Evolutionary conservation across 2,888 invertebrate genomes (phyloP).

Genomic region (Ectemnius cavifrons): DNA sequence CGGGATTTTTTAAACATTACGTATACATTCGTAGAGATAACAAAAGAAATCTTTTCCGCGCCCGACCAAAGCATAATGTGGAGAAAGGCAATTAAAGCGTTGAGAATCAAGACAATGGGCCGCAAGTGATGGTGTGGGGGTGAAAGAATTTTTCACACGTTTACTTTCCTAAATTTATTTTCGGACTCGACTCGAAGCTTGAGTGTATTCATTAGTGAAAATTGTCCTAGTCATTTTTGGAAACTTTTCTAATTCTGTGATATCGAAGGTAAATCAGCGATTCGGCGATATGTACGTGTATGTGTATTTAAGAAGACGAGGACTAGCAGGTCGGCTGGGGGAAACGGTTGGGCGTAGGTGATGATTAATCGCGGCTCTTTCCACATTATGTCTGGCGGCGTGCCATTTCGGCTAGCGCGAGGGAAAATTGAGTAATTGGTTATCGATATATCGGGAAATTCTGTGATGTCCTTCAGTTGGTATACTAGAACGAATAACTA

Average conservation of each 20-base stretch:
- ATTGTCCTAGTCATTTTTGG: constrained; percentile 77
- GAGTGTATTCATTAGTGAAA: constrained; percentile 67
- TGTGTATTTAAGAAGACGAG: too few species aligned
- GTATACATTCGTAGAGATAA: constrained; percentile 58
- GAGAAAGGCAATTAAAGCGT: constrained; percentile 36
- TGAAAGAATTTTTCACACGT: constrained; percentile 18
- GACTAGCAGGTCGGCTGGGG: neutral
- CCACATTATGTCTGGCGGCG: constrained; percentile 10
- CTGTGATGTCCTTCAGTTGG: constrained; percentile 78
- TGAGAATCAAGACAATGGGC: neutral
- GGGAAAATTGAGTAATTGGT: constrained; percentile 63
- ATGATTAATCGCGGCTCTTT: neutral
- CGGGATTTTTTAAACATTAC: constrained; percentile 57
- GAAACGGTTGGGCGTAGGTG: neutral
- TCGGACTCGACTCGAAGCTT: constrained; percentile 32
- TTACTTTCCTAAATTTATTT: constrained; percentile 47
- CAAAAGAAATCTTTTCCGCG: constrained; percentile 37
- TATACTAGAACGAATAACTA: constrained; percentile 67
- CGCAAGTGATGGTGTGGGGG: constrained; percentile 1
- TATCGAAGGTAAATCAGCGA: constrained; percentile 61
- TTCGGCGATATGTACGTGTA: constrained; percentile 31
- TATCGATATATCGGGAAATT: constrained; percentile 74
- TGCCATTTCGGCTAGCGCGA: constrained; percentile 13
- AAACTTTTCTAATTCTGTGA: constrained; percentile 76
- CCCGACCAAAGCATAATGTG: constrained; percentile 63